Evolutionary conservation across 1,140 invertebrate genomes (phyloP).

Genomic region (Cydia splendana): DNA sequence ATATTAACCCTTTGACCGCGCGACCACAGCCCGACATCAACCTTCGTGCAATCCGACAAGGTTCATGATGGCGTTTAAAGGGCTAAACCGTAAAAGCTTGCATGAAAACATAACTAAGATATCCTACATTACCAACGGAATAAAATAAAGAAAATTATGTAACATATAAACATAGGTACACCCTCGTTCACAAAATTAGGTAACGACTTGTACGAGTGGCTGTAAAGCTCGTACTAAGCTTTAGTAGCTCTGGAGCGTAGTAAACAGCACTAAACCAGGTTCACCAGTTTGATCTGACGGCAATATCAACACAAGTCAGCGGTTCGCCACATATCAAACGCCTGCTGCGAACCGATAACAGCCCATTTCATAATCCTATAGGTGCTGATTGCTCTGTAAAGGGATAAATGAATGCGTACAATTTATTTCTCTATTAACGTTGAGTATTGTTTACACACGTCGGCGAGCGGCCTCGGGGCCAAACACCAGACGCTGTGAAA

Average conservation of each 20-base stretch:
- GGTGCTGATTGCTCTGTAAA: slow-evolving; percentile 64
- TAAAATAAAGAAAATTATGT: not conserved
- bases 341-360: slow-evolving; percentile 57
- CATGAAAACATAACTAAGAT: not conserved
- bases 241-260: slow-evolving; percentile 2
- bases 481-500: slow-evolving; percentile 66
- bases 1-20: too few relatives aligned
- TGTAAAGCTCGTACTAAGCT: slow-evolving; percentile 20
- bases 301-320: slow-evolving; percentile 49
- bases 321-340: slow-evolving; percentile 45
- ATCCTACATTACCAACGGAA: not conserved
- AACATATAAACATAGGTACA: not conserved
- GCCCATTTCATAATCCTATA: slow-evolving; percentile 52
- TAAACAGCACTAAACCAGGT: slow-evolving; percentile 26
- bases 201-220: slow-evolving; percentile 6
- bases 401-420: slow-evolving; percentile 69
- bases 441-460: slow-evolving; percentile 72
- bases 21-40: too few relatives aligned
- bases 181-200: not conserved
- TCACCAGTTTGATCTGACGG: slow-evolving; percentile 49
- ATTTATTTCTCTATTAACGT: slow-evolving; percentile 78
- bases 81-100: not conserved
- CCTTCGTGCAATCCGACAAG: too few relatives aligned
- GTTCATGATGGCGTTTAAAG: too few relatives aligned
- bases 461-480: slow-evolving; percentile 60